Conservation (phyloP, 2,797 vertebrate species). For the Buceros bicornis region DNA sequence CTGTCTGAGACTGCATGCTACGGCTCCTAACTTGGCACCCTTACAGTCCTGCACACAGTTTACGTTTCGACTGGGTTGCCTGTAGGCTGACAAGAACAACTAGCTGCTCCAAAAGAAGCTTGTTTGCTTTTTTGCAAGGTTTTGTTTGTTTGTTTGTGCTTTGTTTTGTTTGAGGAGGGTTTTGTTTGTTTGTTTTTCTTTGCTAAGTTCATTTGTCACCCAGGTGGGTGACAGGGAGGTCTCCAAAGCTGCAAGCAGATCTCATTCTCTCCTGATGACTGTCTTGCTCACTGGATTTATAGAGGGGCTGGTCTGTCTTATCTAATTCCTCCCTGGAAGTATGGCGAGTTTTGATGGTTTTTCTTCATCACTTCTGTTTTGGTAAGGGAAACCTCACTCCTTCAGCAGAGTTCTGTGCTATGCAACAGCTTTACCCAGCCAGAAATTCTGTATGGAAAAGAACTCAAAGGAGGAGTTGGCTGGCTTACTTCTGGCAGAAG, state of each 20-base stretch:
- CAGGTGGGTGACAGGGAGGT: not conserved
- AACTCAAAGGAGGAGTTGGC: not conserved
- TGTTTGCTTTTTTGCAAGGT: too few species aligned
- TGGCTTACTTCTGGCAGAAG: conserved; percentile 97
- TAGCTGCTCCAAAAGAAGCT: not conserved
- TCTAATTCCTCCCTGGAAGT: not conserved
- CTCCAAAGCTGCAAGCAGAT: not conserved
- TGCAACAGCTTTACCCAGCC: not conserved
- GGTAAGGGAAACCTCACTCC: not conserved
- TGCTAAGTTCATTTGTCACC: not conserved
- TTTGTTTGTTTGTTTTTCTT: not conserved
- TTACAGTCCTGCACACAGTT: not conserved
- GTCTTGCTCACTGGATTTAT: not conserved
- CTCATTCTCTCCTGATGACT: not conserved
- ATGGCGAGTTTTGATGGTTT: not conserved
- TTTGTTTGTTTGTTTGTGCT: too few species aligned
- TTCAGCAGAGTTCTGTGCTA: not conserved
- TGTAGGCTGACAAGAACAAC: not conserved
- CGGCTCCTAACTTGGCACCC: not conserved
- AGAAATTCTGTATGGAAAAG: not conserved
- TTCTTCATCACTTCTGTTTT: not conserved
- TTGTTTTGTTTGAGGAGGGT: not conserved
- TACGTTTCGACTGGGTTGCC: not conserved
- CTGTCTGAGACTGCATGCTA: not conserved
- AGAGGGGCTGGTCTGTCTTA: not conserved